phyloP scores from a whole-genome alignment of 1,140 invertebrate species.

The Choristoneura fumiferana region DNA sequence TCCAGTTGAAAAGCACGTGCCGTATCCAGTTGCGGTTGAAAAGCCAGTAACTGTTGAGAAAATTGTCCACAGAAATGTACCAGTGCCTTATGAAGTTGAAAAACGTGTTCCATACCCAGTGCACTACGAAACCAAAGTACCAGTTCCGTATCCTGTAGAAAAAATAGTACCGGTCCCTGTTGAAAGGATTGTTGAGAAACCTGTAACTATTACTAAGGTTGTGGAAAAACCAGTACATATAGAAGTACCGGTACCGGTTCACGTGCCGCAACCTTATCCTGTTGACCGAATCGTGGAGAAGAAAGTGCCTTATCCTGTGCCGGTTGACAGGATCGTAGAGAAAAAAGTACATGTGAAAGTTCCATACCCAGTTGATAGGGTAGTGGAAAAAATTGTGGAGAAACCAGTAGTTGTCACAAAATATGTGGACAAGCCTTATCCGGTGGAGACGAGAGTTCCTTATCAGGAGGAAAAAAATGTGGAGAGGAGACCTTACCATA shows the following conservation, averaged over 20 bases:
- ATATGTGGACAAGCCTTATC: constrained; percentile 74
- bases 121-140: constrained; percentile 59
- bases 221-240: constrained; percentile 77
- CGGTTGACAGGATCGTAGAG: constrained; percentile 77
- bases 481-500: constrained; percentile 75
- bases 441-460: constrained; percentile 69
- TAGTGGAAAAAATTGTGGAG: constrained; percentile 76
- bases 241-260: constrained; percentile 73
- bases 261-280: constrained; percentile 66
- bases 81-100: constrained; percentile 63
- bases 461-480: constrained; percentile 75
- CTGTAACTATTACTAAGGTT: constrained; percentile 78
- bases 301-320: constrained; percentile 77
- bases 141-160: constrained; percentile 72
- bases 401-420: constrained; percentile 75
- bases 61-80: constrained; percentile 58
- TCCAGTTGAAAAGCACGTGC: constrained; percentile 70
- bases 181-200: constrained; percentile 80
- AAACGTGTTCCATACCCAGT: constrained; percentile 62
- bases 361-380: constrained; percentile 77
- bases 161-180: constrained; percentile 62
- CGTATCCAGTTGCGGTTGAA: constrained; percentile 74
- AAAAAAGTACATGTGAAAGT: constrained; percentile 73
- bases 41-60: constrained; percentile 61
- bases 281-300: constrained; percentile 79